Evolutionary conservation across 2,888 invertebrate species (phyloP), one percentile per base, ranked within the genome.

Genomic region (Scrobipalpa atriplicella): DNA sequence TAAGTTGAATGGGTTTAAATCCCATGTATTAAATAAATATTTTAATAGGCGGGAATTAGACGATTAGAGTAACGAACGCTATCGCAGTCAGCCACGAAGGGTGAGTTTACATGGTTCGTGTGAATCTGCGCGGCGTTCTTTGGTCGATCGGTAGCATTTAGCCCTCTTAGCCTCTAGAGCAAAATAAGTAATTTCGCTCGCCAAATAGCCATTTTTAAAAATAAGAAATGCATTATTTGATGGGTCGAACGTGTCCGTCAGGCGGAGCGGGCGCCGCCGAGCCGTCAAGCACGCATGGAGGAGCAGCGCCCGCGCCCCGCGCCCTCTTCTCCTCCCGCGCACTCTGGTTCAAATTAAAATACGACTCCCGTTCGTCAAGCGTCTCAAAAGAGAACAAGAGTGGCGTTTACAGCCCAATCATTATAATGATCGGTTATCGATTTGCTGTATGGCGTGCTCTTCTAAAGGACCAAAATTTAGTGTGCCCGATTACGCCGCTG

Each of bases 351-450:
- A 75, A 75, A 77, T 86, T 85, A 84, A 85, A 86, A 85, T 79
- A 81, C 81, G 86, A 89, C 89, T 90, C 87, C 89, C 83, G 89
- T 89, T 85, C 88, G 87, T 86, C 86, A 85, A 86, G 79, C 81
- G 74, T 75, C 80, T 81, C 75, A 84, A 88, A 88, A 85, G 75
- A 75, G 77, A 85, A 81, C 82, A 85, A 85, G 79, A 86, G 80
- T 85, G 80, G 84, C 87, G 87, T 87, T 88, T 89, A 88, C 85
- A 79, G 88, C 75, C 81, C 89, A 90, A 90, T 92, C 90, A 91
- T 91, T 90, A 87, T 92, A 91, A 91, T 91, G 88, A 91, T 83
- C 84, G 89, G 89, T 90, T 87, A 92, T 92, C 92, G 91, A 91
- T 90, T 91, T 87, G 83, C 76, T 84, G 85, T 85, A 82, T 88